Conservation (phyloP, 2,113 vertebrate genomes). For the Urocynchramus pylzowi region DNA sequence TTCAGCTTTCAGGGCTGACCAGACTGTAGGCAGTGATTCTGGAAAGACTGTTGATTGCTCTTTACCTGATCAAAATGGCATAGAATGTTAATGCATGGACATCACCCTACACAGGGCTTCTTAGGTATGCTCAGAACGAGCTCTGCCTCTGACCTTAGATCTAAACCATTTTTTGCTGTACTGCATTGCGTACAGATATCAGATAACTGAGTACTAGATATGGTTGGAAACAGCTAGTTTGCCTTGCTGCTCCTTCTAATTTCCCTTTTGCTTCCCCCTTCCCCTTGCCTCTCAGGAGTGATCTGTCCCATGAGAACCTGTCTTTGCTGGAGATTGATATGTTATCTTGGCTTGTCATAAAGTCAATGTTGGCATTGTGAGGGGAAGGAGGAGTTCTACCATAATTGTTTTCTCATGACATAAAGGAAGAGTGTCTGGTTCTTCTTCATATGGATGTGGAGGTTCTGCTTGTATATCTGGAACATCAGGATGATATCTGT, state of each 20-base stretch:
- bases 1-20: not conserved
- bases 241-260: not conserved
- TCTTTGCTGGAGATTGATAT: not conserved
- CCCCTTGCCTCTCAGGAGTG: not conserved
- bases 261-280: conserved; percentile 2
- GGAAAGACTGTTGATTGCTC: not conserved
- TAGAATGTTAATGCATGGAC: not conserved
- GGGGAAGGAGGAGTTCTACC: not conserved
- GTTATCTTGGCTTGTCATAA: conserved; percentile 8
- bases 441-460: not conserved
- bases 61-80: not conserved
- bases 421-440: not conserved
- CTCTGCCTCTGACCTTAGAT: not conserved
- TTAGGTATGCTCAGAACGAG: not conserved
- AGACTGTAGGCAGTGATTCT: not conserved
- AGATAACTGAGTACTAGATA: not conserved
- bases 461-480: not conserved
- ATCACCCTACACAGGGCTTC: not conserved
- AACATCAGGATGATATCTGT: not conserved
- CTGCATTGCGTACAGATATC: not conserved
- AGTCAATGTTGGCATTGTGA: not conserved
- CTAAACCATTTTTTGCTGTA: not conserved
- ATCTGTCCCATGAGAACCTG: conserved; percentile 11
- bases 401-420: not conserved
- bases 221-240: not conserved